Conservation (phyloP, 2,888 invertebrate genomes). For the Tetragonula carbonaria region DNA sequence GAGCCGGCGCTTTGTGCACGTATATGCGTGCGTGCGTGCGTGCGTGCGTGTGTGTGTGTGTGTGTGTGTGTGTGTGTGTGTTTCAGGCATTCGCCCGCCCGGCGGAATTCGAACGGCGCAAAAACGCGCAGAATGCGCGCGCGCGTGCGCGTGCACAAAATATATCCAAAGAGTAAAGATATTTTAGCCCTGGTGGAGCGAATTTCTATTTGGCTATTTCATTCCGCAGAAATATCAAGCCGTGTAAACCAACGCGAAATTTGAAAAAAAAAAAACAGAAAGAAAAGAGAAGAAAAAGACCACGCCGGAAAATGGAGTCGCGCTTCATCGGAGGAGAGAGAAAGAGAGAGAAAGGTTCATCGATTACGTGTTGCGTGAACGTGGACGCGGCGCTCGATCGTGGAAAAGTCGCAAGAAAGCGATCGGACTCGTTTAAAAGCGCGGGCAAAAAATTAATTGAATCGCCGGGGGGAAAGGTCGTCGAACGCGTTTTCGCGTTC, state of each 20-base stretch:
- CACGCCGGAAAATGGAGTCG: not conserved
- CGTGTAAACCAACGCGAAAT: too few species aligned
- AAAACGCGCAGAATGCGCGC: too few species aligned
- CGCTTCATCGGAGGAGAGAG: not conserved
- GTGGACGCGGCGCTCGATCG: not conserved
- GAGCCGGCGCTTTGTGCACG: not conserved
- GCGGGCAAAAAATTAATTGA: conserved; percentile 14
- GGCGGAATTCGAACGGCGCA: not conserved
- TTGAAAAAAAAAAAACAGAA: too few species aligned
- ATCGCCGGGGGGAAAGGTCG: conserved; percentile 10
- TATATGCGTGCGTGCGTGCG: too few species aligned
- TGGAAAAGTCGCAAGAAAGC: not conserved
- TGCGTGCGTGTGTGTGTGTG: too few species aligned
- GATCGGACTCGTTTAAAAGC: conserved; percentile 31
- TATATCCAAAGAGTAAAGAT: too few species aligned
- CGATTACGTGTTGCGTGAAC: not conserved
- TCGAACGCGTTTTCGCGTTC: conserved; percentile 7
- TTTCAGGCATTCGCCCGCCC: not conserved
- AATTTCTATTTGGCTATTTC: too few species aligned
- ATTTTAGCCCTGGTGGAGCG: too few species aligned
- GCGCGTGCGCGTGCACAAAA: too few species aligned
- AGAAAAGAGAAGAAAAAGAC: too few species aligned
- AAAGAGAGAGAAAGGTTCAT: not conserved
- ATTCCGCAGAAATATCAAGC: too few species aligned
- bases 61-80: too few species aligned